A percentile compares a stretch with the other conserved stretches of the same genome.
phyloP scores from a whole-genome alignment of 2,797 vertebrate genomes.

The Halcyon leucocephala region DNA sequence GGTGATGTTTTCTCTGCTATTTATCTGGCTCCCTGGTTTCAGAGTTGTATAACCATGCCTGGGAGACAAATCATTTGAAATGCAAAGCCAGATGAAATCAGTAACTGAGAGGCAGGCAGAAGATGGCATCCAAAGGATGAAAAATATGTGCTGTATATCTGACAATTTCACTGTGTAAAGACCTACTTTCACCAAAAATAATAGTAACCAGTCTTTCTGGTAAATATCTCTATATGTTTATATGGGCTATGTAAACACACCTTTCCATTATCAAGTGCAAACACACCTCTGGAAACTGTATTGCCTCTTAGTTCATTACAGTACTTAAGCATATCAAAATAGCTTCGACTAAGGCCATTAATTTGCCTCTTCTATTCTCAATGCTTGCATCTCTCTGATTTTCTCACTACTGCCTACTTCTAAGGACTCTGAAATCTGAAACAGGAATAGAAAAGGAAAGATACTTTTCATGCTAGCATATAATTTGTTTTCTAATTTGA shows the following conservation, averaged over 20 bases:
- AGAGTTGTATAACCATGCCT: slow-evolving; percentile 86
- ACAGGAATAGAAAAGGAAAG: background rate
- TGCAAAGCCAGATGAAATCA: slow-evolving; percentile 82
- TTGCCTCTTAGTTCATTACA: background rate
- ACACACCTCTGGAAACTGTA: background rate
- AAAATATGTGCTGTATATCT: slow-evolving; percentile 75
- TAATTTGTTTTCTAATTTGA: background rate
- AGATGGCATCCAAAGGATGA: slow-evolving; percentile 84
- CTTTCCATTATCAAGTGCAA: background rate
- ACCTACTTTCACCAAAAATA: background rate
- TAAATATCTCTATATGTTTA: background rate
- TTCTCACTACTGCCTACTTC: background rate
- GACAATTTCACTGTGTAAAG: background rate
- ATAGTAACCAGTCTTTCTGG: background rate
- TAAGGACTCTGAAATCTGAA: background rate
- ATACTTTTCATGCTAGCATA: background rate
- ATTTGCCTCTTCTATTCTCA: background rate
- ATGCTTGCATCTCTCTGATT: background rate
- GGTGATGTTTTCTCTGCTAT: slow-evolving; percentile 90
- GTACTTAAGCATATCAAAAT: background rate
- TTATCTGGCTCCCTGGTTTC: slow-evolving; percentile 89
- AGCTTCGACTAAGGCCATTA: background rate
- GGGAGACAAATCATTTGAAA: slow-evolving; percentile 87
- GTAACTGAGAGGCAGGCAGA: slow-evolving; percentile 62
- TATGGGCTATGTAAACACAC: background rate